phyloP scores from a whole-genome alignment of 1,140 invertebrate genomes.

The Nylanderia fulva region DNA sequence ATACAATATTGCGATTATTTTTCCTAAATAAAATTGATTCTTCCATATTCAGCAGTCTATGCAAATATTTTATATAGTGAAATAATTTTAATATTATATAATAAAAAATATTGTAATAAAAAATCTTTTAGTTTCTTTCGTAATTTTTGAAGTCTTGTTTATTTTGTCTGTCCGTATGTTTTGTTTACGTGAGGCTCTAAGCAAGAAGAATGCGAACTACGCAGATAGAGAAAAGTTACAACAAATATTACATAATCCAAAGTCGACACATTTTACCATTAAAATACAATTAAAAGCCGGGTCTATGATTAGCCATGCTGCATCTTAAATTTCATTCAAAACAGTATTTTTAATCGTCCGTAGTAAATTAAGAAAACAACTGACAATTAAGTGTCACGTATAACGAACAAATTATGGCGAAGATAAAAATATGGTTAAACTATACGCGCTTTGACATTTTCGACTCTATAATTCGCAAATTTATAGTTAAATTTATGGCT shows the following conservation, averaged over 20 bases:
- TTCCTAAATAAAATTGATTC: background rate
- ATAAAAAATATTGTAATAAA: background rate
- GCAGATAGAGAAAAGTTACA: background rate
- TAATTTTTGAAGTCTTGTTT: too few relatives aligned
- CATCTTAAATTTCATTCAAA: conserved; percentile 21
- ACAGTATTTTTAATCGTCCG: background rate
- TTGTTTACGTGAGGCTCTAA: background rate
- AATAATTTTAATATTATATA: background rate
- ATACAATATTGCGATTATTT: too few relatives aligned
- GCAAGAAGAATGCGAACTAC: background rate
- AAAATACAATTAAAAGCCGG: background rate
- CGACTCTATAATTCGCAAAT: background rate
- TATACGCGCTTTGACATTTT: conserved; percentile 7
- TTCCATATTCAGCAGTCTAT: background rate
- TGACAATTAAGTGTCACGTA: background rate
- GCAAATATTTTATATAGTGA: background rate
- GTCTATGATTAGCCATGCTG: background rate
- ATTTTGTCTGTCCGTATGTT: too few relatives aligned
- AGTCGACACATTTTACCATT: background rate
- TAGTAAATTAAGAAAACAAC: conserved; percentile 19
- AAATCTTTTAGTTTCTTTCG: too few relatives aligned
- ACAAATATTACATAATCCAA: background rate
- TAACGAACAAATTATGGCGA: background rate
- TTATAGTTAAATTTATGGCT: background rate
- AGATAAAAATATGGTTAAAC: background rate